These are phyloP conservation scores for Helostoma temminkii DNA, from an alignment of 2,797 vertebrate genomes.

Conservation along the genomic window DNA sequence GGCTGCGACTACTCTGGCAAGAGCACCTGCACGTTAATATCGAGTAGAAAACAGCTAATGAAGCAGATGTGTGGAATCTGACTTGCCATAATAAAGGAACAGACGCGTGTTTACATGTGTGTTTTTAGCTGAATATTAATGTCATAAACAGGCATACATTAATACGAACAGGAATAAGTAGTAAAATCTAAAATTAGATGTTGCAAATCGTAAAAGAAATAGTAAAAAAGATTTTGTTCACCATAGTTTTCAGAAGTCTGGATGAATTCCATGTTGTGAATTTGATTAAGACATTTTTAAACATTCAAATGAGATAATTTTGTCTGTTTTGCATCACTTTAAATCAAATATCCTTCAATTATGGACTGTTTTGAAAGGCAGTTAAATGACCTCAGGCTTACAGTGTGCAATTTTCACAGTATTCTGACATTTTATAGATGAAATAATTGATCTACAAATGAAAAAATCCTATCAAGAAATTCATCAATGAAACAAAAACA, in stretches of 20 bases:
- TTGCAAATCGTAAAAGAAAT: not conserved
- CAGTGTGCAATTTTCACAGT: not conserved
- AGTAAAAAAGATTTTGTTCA: not conserved
- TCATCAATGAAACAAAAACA: constrained; percentile 1
- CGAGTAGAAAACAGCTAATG: constrained; percentile 40
- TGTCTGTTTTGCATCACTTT: not conserved
- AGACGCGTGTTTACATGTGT: constrained; percentile 50
- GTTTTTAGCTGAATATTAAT: constrained; percentile 41
- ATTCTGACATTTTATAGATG: not conserved
- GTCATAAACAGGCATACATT: constrained; percentile 24
- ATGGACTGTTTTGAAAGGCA: not conserved
- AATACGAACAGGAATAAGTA: not conserved
- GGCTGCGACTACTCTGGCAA: constrained; percentile 22
- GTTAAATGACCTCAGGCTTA: not conserved
- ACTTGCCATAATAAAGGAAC: constrained; percentile 11
- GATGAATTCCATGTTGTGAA: not conserved
- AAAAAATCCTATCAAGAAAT: not conserved
- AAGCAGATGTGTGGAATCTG: constrained; percentile 50
- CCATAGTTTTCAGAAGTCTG: not conserved
- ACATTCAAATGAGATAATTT: not conserved
- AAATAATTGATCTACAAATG: constrained; percentile 3
- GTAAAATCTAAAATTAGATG: not conserved
- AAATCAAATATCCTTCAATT: not conserved
- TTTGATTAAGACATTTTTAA: not conserved
- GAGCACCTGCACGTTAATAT: constrained; percentile 70